A percentile compares a stretch with the other conserved stretches of the same genome.
phyloP scores from a whole-genome alignment of 2,797 vertebrate genomes.

The Hemibagrus guttatus region DNA sequence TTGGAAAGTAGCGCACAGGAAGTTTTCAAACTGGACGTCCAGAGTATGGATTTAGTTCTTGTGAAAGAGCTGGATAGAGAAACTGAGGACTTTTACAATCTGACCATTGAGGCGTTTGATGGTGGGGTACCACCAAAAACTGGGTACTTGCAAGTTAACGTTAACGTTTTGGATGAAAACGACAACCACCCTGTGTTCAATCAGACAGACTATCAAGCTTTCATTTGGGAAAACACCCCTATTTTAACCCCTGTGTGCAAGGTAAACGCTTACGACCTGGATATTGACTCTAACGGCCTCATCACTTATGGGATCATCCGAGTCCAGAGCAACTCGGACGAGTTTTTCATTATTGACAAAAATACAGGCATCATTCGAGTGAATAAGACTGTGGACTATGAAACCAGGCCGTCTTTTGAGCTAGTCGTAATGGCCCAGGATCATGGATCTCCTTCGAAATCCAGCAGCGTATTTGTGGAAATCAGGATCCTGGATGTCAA shows the following conservation, averaged over 20 bases:
- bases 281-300: constrained; percentile 80
- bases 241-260: constrained; percentile 76
- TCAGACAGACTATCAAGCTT: constrained; percentile 78
- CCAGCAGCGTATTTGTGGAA: constrained; percentile 79
- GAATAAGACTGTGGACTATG: constrained; percentile 83
- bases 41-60: constrained; percentile 80
- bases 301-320: constrained; percentile 81
- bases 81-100: constrained; percentile 69
- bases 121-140: constrained; percentile 81
- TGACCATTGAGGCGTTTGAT: constrained; percentile 87
- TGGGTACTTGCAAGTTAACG: constrained; percentile 73
- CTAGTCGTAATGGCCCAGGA: constrained; percentile 84
- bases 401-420: constrained; percentile 79
- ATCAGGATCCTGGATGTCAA: constrained; percentile 86
- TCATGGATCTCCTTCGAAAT: constrained; percentile 81
- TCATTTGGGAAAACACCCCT: constrained; percentile 79
- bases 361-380: constrained; percentile 80
- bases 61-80: constrained; percentile 81
- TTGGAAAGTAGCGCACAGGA: constrained; percentile 60
- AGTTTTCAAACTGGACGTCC: constrained; percentile 70
- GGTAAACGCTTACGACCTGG: constrained; percentile 82
- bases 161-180: constrained; percentile 87
- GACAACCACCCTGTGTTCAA: constrained; percentile 88
- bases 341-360: constrained; percentile 79
- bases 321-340: constrained; percentile 74